Evolutionary conservation across 2,888 invertebrate species (phyloP).

Genomic region (Pammene fasciana): DNA sequence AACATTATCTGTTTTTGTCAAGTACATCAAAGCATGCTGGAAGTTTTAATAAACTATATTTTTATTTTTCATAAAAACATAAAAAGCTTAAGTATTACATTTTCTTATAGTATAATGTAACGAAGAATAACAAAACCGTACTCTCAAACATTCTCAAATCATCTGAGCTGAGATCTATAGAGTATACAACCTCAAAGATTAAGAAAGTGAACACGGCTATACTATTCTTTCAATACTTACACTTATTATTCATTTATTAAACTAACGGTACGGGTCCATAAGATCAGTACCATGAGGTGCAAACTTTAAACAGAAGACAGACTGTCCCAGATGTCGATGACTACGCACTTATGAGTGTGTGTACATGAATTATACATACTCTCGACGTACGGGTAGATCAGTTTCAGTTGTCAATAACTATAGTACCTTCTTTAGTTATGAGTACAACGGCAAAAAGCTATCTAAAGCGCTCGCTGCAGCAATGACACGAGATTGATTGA

Average conservation of each 20-base stretch:
- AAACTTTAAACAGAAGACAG: slow-evolving; percentile 43
- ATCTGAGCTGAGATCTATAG: no score
- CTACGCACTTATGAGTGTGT: slow-evolving; percentile 50
- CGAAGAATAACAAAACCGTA: no score
- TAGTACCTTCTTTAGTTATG: slow-evolving; percentile 25
- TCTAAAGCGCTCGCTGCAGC: slow-evolving; percentile 10
- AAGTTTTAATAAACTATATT: no score
- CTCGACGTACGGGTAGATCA: slow-evolving; percentile 34
- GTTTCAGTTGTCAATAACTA: slow-evolving; percentile 38
- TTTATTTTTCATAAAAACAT: no score
- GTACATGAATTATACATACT: slow-evolving; percentile 53
- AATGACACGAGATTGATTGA: slow-evolving; percentile 41
- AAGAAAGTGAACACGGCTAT: no score
- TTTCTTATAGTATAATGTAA: no score
- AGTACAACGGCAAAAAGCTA: slow-evolving; percentile 23
- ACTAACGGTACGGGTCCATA: neutral
- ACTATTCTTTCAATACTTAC: neutral
- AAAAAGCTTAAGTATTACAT: no score
- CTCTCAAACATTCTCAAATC: no score
- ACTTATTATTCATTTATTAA: neutral
- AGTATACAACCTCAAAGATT: no score
- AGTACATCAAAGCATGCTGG: no score
- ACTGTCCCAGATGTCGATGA: slow-evolving; percentile 63
- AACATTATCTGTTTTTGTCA: no score
- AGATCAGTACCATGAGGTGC: slow-evolving; percentile 21